Conservation (phyloP, 2,888 invertebrate genomes). For the Leptarthrus brevirostris region DNA sequence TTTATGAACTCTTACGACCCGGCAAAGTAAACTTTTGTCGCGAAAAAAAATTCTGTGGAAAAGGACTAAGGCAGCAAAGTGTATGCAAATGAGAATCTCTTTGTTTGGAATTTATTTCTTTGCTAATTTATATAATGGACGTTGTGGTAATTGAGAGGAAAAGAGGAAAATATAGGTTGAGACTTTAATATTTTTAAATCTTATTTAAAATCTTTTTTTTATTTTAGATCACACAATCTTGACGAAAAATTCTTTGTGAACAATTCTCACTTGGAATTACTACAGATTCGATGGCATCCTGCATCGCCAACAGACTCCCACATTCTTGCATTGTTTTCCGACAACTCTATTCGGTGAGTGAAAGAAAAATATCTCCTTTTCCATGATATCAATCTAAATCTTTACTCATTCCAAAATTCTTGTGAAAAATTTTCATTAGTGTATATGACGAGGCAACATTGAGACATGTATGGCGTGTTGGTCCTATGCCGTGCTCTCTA, state of each 20-base stretch:
- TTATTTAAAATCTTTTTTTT: no score
- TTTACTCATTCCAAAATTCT: neutral
- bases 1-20: conserved; percentile 48
- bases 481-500: conserved; percentile 64
- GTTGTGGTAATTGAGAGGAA: conserved; percentile 36
- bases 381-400: neutral
- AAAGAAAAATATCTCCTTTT: neutral
- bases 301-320: conserved; percentile 81
- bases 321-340: conserved; percentile 82
- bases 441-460: conserved; percentile 66
- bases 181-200: neutral
- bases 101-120: conserved; percentile 40
- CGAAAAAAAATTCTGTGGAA: neutral
- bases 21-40: conserved; percentile 44
- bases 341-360: conserved; percentile 83
- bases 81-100: conserved; percentile 36
- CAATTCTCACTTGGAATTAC: conserved; percentile 75
- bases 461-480: conserved; percentile 69
- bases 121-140: conserved; percentile 51
- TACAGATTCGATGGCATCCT: conserved; percentile 88
- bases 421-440: conserved; percentile 49
- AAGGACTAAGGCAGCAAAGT: conserved; percentile 26
- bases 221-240: conserved; percentile 75
- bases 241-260: conserved; percentile 80
- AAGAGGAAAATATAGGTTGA: no score